Evolutionary conservation across 2,113 vertebrate species (phyloP).

Genomic region (Thryonomys swinderianus): DNA sequence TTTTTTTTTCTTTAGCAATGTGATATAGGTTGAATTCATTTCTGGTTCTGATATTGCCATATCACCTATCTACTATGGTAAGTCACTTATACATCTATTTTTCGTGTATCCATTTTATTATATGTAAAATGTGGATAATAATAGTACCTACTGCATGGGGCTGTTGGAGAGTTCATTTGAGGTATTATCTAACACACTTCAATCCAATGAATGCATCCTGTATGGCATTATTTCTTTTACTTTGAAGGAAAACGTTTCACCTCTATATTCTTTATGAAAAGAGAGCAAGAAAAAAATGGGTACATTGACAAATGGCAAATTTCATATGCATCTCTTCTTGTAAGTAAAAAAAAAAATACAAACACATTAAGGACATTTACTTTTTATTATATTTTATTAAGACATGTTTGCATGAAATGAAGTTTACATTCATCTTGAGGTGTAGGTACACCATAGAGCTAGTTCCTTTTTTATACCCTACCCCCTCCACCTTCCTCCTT

Average conservation of each 20-base stretch:
- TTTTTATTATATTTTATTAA: not conserved
- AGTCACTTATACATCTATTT: not conserved
- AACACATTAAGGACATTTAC: not conserved
- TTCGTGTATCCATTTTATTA: not conserved
- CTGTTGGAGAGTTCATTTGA: not conserved
- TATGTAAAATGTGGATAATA: slow-evolving; percentile 3
- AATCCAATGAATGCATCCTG: not conserved
- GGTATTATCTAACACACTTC: not conserved
- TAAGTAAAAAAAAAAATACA: not conserved
- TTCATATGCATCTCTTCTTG: not conserved
- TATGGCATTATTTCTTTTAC: not conserved
- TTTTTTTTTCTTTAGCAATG: slow-evolving; percentile 48
- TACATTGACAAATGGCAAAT: slow-evolving; percentile 19
- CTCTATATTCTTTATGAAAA: not conserved
- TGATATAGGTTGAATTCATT: not conserved
- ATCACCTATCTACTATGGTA: not conserved
- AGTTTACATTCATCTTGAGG: not conserved
- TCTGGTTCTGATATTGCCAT: slow-evolving; percentile 23
- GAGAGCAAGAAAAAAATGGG: not conserved
- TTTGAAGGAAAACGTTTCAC: slow-evolving; percentile 47
- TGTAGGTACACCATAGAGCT: not conserved
- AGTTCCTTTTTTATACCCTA: not conserved
- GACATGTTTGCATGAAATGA: not conserved
- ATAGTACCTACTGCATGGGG: not conserved
- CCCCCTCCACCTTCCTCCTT: not conserved